Percentiles rank a stretch among this genome's conserved stretches.
phyloP scores from a whole-genome alignment of 23 tunicate genomes.

The Phallusia fumigata region DNA sequence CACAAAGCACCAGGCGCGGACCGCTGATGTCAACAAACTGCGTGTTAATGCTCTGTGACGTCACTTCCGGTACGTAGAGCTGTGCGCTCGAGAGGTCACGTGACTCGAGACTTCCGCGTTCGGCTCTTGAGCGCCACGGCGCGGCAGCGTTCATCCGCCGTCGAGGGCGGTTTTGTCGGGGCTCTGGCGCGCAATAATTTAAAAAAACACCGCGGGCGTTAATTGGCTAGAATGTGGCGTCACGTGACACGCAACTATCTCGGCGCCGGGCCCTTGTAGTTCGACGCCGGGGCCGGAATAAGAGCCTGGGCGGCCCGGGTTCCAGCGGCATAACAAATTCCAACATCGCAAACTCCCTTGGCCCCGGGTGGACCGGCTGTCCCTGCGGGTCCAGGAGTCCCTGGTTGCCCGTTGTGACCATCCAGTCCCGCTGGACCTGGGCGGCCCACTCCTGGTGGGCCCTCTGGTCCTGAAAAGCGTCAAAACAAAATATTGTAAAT shows the following conservation, averaged over 20 bases:
- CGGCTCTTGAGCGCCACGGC: not conserved
- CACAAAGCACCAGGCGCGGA: no score
- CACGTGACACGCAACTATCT: constrained; percentile 11
- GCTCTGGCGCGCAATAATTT: not conserved
- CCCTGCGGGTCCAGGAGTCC: constrained; percentile 61
- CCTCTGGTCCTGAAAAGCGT: constrained; percentile 64
- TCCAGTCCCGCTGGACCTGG: constrained; percentile 69
- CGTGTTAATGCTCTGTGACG: constrained; percentile 9
- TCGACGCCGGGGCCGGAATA: constrained; percentile 83
- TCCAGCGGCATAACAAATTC: constrained; percentile 79
- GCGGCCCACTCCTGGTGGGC: constrained; percentile 73
- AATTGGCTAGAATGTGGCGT: constrained; percentile 7
- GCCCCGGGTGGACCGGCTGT: constrained; percentile 65
- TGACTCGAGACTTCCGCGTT: not conserved
- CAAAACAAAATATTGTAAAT: not conserved
- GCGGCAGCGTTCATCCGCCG: not conserved
- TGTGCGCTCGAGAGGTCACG: not conserved
- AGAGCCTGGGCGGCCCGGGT: constrained; percentile 61
- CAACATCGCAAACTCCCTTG: constrained; percentile 70
- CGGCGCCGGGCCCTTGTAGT: constrained; percentile 72
- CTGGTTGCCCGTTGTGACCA: constrained; percentile 69
- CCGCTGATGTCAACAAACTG: constrained; percentile 13
- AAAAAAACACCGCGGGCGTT: constrained; percentile 9
- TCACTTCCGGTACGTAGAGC: constrained; percentile 1
- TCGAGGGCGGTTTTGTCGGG: not conserved